Evolutionary conservation across 2,888 invertebrate species (phyloP), one percentile per base, ranked within the genome.

Genomic region (Trisateles emortualis): DNA sequence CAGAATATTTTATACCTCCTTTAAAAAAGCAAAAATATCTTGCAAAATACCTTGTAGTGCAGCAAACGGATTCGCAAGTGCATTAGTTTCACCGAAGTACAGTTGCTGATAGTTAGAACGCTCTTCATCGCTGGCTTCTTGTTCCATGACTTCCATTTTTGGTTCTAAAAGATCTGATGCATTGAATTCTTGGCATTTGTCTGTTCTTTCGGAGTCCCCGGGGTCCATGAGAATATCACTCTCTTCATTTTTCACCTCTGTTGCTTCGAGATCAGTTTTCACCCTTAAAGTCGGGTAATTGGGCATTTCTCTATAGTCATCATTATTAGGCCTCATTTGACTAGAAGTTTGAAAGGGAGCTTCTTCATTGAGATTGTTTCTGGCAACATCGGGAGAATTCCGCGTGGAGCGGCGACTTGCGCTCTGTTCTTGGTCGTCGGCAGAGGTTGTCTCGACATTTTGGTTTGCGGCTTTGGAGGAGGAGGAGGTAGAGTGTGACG

Each of bases 101-200:
- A 90, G 79, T 52, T 86, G 90, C 56, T 86, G 90, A 67, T 88
- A 92, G 65, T 71, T 78, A 38, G 92, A 87, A 55, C 92, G 88
- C 73, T 95, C 96, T 69, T 95, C 95, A 78, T 96, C 96, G 79
- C 95, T 96, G 63, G 93, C 94, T 86, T 92, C 92, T 60, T 90
- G 96, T 84, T 96, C 96, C 79, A 95, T 95, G 69, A 95, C 93
- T 92, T 96, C 96, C 88, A 95, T 90, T 93, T 96, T 96, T 76
- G 96, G 95, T 92, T 95, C 92, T 64, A 93, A 79, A 69, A 93
- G 86, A 77, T 93, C 93, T 30, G 90, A 83, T 62, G 90, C 92
- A 64, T 83, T 90, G 68, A 91, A 90, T 49, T 92, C 92, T 72
- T 88, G 90, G 72, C 86, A 83, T 72, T 89, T 90, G 52, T 89